phyloP scores from a whole-genome alignment of 1,140 invertebrate species.

The Aphaenogaster rudis region DNA sequence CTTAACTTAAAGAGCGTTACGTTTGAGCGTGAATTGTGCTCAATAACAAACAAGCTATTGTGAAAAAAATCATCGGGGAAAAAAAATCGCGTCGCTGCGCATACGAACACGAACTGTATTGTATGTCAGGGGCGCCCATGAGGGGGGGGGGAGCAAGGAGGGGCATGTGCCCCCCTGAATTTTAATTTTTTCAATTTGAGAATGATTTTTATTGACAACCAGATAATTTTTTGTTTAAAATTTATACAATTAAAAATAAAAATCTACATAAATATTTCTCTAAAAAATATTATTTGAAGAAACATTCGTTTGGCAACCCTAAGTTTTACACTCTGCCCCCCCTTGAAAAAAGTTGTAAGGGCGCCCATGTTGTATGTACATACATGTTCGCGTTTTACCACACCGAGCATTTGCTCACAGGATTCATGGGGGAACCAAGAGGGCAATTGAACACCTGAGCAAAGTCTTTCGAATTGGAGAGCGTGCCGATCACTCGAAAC shows the following conservation, averaged over 20 bases:
- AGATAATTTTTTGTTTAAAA: too few relatives aligned
- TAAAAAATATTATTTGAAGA: too few relatives aligned
- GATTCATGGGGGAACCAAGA: conserved; percentile 92
- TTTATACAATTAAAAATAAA: too few relatives aligned
- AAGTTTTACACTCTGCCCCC: too few relatives aligned
- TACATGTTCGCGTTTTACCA: conserved; percentile 89
- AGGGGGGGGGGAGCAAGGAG: too few relatives aligned
- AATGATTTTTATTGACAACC: too few relatives aligned
- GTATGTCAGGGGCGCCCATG: background rate
- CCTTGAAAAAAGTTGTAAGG: too few relatives aligned
- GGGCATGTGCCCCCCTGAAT: too few relatives aligned
- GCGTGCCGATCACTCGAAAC: conserved; percentile 92
- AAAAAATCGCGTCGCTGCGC: background rate
- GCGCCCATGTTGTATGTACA: too few relatives aligned
- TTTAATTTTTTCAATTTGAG: too few relatives aligned
- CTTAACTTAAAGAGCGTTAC: background rate
- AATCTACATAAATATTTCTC: too few relatives aligned
- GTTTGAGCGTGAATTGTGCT: background rate
- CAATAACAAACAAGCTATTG: background rate
- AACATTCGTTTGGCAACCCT: too few relatives aligned
- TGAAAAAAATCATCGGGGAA: background rate
- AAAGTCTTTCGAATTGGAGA: conserved; percentile 95
- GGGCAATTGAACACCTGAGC: conserved; percentile 91
- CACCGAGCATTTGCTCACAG: conserved; percentile 92
- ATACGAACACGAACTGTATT: conserved; percentile 13